Evolutionary conservation across 2,113 vertebrate genomes (phyloP).

Genomic region (Callionymus lyra): DNA sequence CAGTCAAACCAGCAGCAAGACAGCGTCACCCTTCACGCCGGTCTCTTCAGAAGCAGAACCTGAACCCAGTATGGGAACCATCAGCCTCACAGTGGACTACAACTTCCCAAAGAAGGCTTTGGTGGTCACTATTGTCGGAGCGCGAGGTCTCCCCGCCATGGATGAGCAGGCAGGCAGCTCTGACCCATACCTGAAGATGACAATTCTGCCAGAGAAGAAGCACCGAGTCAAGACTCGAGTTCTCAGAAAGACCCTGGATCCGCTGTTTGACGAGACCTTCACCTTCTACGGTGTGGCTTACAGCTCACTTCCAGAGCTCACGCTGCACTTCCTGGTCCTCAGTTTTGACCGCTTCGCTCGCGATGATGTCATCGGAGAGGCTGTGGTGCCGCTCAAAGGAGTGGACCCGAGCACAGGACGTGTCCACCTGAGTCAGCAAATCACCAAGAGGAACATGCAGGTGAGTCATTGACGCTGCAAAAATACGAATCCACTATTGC

Average conservation of each 20-base stretch:
- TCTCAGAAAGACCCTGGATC: constrained; percentile 86
- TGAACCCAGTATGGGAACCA: constrained; percentile 68
- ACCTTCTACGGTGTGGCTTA: constrained; percentile 93
- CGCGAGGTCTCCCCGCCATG: constrained; percentile 81
- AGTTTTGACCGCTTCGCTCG: constrained; percentile 95
- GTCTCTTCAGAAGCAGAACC: constrained; percentile 35
- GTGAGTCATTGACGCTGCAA: constrained; percentile 61
- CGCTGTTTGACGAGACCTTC: constrained; percentile 92
- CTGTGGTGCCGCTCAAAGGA: constrained; percentile 83
- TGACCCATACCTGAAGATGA: constrained; percentile 96
- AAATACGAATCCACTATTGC: too few species aligned
- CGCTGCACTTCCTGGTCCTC: constrained; percentile 90
- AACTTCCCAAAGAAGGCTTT: constrained; percentile 96
- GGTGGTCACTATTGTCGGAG: constrained; percentile 92
- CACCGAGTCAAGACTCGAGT: constrained; percentile 94
- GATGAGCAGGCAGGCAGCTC: constrained; percentile 82
- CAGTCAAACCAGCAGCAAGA: constrained; percentile 62
- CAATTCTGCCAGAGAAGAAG: constrained; percentile 91
- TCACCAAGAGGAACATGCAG: constrained; percentile 90
- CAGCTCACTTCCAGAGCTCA: constrained; percentile 87
- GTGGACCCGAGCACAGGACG: constrained; percentile 90
- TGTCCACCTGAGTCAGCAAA: constrained; percentile 84
- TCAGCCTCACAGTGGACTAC: constrained; percentile 91
- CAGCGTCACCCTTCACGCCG: constrained; percentile 77
- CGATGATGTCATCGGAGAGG: constrained; percentile 90